These are phyloP conservation scores for Lontra canadensis DNA, from an alignment of 2,113 vertebrate species.

Conservation along the genomic window DNA sequence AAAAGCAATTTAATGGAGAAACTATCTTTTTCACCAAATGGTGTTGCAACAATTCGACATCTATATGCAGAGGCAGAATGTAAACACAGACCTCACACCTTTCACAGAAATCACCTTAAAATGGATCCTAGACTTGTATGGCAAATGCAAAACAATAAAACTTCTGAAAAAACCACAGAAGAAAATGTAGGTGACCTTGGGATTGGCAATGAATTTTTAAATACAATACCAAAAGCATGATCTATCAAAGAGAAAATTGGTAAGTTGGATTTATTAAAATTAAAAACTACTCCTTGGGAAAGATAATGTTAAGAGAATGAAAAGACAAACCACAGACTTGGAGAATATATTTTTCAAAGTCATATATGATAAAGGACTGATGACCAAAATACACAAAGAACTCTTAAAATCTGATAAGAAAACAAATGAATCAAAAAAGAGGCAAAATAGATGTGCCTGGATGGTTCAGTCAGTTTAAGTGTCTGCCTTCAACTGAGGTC, in stretches of 20 bases:
- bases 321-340: background rate
- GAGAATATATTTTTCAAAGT: background rate
- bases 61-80: background rate
- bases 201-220: background rate
- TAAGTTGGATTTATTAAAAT: background rate
- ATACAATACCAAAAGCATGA: background rate
- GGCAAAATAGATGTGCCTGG: too few species aligned
- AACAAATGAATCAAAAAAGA: background rate
- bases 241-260: background rate
- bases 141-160: background rate
- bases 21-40: background rate
- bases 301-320: background rate
- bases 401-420: background rate
- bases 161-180: background rate
- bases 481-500: too few species aligned
- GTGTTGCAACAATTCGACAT: background rate
- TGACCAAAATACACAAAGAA: background rate
- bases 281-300: background rate
- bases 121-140: background rate
- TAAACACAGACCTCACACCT: background rate
- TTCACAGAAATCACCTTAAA: background rate
- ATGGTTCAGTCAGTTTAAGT: too few species aligned
- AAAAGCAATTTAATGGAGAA: background rate
- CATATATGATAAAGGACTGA: background rate
- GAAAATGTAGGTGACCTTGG: background rate